These are phyloP conservation scores for Anguilla megastoma DNA, from an alignment of 2,797 vertebrate species.

Conservation along the genomic window DNA sequence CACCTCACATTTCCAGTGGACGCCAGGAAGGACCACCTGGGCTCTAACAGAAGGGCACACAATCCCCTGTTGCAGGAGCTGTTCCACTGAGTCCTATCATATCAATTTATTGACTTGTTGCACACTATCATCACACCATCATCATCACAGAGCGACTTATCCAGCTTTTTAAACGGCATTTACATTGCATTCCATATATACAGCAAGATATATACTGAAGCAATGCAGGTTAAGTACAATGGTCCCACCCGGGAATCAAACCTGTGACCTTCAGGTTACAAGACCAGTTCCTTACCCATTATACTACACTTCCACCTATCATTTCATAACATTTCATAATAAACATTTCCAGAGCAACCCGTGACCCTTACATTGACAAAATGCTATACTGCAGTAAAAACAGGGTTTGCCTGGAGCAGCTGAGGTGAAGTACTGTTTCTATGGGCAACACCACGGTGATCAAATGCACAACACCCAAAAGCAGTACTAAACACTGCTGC, in stretches of 20 bases:
- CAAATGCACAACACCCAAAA: background rate
- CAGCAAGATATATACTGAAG: too few relatives aligned
- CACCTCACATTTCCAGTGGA: background rate
- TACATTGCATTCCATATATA: too few relatives aligned
- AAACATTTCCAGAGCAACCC: background rate
- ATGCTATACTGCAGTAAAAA: background rate
- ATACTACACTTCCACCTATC: too few relatives aligned
- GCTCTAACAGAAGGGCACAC: background rate
- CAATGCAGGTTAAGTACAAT: too few relatives aligned
- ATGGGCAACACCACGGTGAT: background rate
- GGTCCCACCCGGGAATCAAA: too few relatives aligned
- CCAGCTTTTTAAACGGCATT: too few relatives aligned
- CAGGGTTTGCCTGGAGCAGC: background rate
- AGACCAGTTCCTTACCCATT: too few relatives aligned
- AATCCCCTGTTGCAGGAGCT: background rate
- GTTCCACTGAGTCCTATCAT: background rate
- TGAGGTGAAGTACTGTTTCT: background rate
- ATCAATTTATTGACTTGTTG: constrained; percentile 8
- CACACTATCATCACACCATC: constrained; percentile 15
- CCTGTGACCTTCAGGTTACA: too few relatives aligned
- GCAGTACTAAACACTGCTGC: background rate
- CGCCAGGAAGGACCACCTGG: constrained; percentile 18
- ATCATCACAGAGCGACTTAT: too few relatives aligned
- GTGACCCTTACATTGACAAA: background rate
- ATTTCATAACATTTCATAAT: too few relatives aligned